These are phyloP conservation scores for Amblyornis subalaris DNA, from an alignment of 2,113 vertebrate genomes.

Conservation along the genomic window DNA sequence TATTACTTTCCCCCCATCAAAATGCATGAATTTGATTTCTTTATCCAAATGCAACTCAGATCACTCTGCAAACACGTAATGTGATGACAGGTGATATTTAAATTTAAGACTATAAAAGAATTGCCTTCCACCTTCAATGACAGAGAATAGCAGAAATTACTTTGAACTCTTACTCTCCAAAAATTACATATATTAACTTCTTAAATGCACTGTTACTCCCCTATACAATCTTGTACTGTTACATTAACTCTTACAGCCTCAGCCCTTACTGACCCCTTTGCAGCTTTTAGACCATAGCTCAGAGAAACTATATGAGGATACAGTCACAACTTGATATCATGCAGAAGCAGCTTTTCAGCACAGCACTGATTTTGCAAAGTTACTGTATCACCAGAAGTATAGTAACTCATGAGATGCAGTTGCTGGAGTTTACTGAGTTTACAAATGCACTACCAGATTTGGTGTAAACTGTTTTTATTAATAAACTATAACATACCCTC, in stretches of 20 bases:
- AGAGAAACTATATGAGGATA: background rate
- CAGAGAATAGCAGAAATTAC: background rate
- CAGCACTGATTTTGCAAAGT: background rate
- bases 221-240: background rate
- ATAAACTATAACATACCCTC: background rate
- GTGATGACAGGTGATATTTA: background rate
- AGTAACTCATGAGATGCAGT: background rate
- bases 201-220: background rate
- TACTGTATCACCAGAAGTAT: background rate
- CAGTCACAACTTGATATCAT: background rate
- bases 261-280: background rate
- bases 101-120: background rate
- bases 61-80: background rate
- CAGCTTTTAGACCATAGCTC: background rate
- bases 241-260: background rate
- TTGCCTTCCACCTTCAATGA: background rate
- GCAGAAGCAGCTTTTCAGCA: background rate
- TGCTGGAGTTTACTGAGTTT: background rate
- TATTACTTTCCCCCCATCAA: background rate
- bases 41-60: background rate
- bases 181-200: background rate
- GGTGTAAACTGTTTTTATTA: background rate
- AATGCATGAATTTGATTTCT: background rate
- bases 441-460: background rate
- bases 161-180: background rate